Evolutionary conservation across 1,140 invertebrate species (phyloP).

Genomic region (Ladona fulva): DNA sequence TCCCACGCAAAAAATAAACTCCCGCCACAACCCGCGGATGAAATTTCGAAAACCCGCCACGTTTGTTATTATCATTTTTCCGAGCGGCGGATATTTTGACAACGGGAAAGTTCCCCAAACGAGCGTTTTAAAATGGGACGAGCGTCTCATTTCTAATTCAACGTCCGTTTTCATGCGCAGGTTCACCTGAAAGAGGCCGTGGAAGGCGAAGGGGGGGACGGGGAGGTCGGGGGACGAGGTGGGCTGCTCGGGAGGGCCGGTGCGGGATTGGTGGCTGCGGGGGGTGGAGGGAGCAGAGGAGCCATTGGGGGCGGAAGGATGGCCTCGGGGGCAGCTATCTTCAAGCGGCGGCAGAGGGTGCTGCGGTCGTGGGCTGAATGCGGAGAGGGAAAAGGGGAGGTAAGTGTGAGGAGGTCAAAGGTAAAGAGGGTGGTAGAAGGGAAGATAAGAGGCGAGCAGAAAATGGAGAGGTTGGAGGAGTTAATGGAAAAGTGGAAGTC

Average conservation of each 20-base stretch:
- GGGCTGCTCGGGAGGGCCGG: background rate
- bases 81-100: background rate
- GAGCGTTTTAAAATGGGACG: background rate
- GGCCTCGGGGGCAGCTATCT: conserved; percentile 46
- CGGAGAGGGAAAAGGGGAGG: background rate
- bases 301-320: background rate
- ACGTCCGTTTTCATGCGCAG: background rate
- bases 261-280: background rate
- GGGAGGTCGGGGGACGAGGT: background rate
- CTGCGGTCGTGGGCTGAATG: conserved; percentile 44
- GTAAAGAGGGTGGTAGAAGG: background rate
- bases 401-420: background rate
- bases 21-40: no score
- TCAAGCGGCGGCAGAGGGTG: conserved; percentile 62
- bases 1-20: no score
- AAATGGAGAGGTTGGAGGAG: background rate
- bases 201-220: background rate
- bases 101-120: background rate
- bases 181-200: background rate
- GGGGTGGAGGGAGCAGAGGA: background rate
- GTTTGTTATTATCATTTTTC: background rate
- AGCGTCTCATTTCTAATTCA: conserved; percentile 1
- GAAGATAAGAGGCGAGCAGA: background rate
- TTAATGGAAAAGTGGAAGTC: background rate
- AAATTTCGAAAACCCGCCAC: background rate